Percentiles rank a stretch among this genome's conserved stretches.
These are phyloP conservation scores for Porites cylindrica DNA, from an alignment of 92 coral and sea anemone genomes.

Conservation along the genomic window DNA sequence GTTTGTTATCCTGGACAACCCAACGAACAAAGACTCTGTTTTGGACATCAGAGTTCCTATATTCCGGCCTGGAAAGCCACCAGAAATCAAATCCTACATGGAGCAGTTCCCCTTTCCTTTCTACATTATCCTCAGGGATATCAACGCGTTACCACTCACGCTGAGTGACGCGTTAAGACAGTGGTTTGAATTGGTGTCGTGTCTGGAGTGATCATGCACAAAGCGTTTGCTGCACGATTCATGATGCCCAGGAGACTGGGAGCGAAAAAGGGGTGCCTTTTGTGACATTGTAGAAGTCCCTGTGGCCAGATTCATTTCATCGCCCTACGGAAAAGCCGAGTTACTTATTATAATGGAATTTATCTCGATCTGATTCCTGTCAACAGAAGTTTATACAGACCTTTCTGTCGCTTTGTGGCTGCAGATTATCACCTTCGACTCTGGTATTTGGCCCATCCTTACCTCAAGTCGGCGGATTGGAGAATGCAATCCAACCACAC, in stretches of 20 bases:
- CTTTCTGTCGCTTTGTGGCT: too few relatives aligned
- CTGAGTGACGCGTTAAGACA: slow-evolving; percentile 95
- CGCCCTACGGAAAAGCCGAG: neutral
- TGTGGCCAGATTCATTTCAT: neutral
- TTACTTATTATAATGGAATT: neutral
- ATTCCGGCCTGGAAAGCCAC: slow-evolving; percentile 87
- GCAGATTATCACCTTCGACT: too few relatives aligned
- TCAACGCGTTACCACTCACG: slow-evolving; percentile 89
- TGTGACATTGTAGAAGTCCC: neutral
- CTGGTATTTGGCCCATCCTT: too few relatives aligned
- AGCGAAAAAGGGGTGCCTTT: neutral
- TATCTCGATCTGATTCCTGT: too few relatives aligned
- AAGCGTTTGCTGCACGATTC: neutral
- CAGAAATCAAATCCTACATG: slow-evolving; percentile 95
- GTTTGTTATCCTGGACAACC: slow-evolving; percentile 94
- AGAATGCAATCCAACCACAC: too few relatives aligned
- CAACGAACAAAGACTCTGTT: slow-evolving; percentile 94
- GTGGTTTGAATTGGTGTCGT: slow-evolving; percentile 97
- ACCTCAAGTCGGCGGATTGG: too few relatives aligned
- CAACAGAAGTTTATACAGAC: too few relatives aligned
- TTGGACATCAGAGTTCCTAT: slow-evolving; percentile 96
- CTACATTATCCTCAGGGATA: slow-evolving; percentile 95
- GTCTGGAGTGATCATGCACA: slow-evolving; percentile 54
- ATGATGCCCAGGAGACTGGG: neutral
- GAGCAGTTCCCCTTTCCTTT: slow-evolving; percentile 98